A percentile compares a stretch with the other conserved stretches of the same genome.
Conservation (phyloP, 2,113 vertebrate genomes). For the Sprattus sprattus region DNA sequence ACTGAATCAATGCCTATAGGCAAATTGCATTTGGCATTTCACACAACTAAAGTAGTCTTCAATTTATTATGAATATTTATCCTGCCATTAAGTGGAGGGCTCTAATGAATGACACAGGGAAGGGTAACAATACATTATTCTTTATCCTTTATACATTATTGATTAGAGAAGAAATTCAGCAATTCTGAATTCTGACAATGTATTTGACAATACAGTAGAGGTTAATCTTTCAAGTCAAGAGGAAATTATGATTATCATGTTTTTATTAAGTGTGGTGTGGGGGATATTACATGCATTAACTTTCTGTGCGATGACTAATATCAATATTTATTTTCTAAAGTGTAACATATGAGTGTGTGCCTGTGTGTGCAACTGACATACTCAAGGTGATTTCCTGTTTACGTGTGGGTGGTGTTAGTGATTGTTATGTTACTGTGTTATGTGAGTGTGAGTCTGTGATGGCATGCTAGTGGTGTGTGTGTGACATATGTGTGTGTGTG, state of each 20-base stretch:
- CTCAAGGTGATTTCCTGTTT: not conserved
- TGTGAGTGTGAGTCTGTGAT: not conserved
- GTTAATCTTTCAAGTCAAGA: not conserved
- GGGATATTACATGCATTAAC: not conserved
- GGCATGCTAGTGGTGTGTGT: slow-evolving; percentile 59
- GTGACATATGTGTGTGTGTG: slow-evolving; percentile 61
- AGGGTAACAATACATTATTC: not conserved
- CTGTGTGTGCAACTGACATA: slow-evolving; percentile 1
- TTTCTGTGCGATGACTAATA: not conserved
- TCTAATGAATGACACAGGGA: not conserved
- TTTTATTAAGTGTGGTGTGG: not conserved
- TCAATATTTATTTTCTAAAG: not conserved
- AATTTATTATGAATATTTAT: not conserved
- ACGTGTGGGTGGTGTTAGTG: not conserved
- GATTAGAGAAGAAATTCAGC: not conserved
- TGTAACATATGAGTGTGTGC: not conserved
- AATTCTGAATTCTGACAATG: not conserved
- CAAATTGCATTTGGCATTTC: not conserved
- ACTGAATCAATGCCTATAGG: not conserved
- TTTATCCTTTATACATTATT: not conserved
- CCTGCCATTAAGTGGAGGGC: not conserved
- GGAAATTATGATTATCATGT: not conserved
- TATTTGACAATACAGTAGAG: not conserved
- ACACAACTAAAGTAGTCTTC: not conserved
- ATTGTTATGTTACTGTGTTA: slow-evolving; percentile 1